phyloP scores from a whole-genome alignment of 1,140 invertebrate species.

The Hycleus cichorii region DNA sequence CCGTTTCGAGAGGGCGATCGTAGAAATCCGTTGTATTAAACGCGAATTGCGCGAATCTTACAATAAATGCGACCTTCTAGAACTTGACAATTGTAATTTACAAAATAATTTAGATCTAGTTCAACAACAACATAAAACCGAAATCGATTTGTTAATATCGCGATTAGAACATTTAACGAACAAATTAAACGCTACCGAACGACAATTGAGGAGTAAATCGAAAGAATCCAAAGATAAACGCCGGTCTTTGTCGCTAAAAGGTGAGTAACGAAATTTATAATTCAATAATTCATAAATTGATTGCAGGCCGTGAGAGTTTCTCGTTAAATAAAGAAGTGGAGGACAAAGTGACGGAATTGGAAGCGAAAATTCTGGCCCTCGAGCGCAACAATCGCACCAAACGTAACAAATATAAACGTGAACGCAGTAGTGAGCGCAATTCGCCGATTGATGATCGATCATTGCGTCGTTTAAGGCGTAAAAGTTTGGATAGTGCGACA shows the following conservation, averaged over 20 bases:
- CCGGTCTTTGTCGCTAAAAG: slow-evolving; percentile 73
- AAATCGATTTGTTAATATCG: slow-evolving; percentile 72
- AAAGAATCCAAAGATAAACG: slow-evolving; percentile 74
- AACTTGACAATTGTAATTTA: slow-evolving; percentile 65
- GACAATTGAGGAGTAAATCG: slow-evolving; percentile 71
- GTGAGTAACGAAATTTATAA: slow-evolving; percentile 38
- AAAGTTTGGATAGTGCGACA: slow-evolving; percentile 67
- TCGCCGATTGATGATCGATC: slow-evolving; percentile 46
- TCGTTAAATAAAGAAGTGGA: slow-evolving; percentile 75
- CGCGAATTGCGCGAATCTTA: slow-evolving; percentile 73
- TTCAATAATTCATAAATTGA: not conserved
- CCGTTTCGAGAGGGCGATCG: slow-evolving; percentile 73
- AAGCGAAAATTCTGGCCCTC: slow-evolving; percentile 63
- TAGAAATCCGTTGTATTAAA: slow-evolving; percentile 75
- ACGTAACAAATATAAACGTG: slow-evolving; percentile 28
- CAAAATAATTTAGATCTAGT: slow-evolving; percentile 62
- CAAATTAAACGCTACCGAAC: slow-evolving; percentile 74
- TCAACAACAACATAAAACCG: slow-evolving; percentile 62
- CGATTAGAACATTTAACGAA: slow-evolving; percentile 75
- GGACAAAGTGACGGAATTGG: slow-evolving; percentile 70
- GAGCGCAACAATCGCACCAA: slow-evolving; percentile 40
- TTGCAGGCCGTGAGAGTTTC: slow-evolving; percentile 56
- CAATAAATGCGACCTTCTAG: slow-evolving; percentile 68
- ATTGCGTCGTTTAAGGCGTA: slow-evolving; percentile 49
- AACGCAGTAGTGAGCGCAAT: slow-evolving; percentile 33